phyloP scores from a whole-genome alignment of 37 sponge, comb jelly and placozoan genomes.

The Hormiphora californensis region DNA sequence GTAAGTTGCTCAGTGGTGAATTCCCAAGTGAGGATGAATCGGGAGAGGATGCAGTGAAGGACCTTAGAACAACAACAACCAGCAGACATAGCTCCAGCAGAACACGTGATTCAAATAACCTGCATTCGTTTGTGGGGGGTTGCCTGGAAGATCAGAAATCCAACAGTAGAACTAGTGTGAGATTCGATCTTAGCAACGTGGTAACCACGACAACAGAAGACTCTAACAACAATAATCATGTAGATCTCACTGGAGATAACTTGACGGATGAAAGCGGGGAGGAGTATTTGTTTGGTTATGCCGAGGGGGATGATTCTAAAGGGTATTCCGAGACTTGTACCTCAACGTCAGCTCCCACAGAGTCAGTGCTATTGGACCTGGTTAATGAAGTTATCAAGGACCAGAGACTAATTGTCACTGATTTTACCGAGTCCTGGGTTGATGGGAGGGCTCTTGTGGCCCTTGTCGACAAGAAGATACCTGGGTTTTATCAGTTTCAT shows the following conservation, averaged over 20 bases:
- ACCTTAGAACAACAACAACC: not conserved
- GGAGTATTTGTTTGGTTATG: not conserved
- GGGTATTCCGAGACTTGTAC: not conserved
- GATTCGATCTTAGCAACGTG: not conserved
- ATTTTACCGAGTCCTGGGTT: not conserved
- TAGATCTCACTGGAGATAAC: not conserved
- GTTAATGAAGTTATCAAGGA: not conserved
- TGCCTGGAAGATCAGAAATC: not conserved
- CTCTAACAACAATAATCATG: no score
- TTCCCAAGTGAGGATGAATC: not conserved
- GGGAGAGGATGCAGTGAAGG: not conserved
- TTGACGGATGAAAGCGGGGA: not conserved
- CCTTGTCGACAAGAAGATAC: not conserved
- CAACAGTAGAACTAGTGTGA: not conserved
- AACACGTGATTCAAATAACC: not conserved
- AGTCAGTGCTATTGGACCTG: not conserved
- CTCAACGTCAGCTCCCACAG: no score
- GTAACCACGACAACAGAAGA: no score
- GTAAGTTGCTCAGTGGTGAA: no score
- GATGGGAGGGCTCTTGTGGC: not conserved
- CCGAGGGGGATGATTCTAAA: not conserved
- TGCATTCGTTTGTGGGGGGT: not conserved
- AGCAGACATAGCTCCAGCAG: not conserved
- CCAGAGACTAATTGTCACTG: not conserved
- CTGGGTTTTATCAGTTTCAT: not conserved